Percentiles rank a stretch among this genome's conserved stretches.
Evolutionary conservation across 1,140 invertebrate genomes (phyloP).

Genomic region (Drosophila jambulina): DNA sequence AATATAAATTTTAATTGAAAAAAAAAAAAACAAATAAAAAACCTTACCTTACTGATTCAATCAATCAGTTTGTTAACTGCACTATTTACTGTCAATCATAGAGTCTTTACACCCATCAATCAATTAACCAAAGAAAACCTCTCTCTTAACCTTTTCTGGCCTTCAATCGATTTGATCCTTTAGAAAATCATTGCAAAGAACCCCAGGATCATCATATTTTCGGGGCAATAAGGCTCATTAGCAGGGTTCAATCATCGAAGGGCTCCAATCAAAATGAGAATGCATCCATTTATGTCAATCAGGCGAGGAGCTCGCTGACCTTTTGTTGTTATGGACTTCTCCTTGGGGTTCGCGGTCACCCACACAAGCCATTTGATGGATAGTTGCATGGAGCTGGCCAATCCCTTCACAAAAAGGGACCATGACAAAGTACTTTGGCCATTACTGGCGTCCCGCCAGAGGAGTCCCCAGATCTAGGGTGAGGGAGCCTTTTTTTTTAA

Average conservation of each 20-base stretch:
- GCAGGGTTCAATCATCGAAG: constrained; percentile 44
- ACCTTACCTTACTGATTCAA: background rate
- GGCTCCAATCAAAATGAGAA: constrained; percentile 39
- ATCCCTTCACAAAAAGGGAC: constrained; percentile 31
- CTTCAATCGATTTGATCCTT: too few species aligned
- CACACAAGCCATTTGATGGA: constrained; percentile 66
- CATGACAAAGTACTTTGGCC: constrained; percentile 73
- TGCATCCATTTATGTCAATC: constrained; percentile 53
- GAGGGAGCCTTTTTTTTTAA: background rate
- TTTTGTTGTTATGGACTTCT: constrained; percentile 2
- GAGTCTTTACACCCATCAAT: constrained; percentile 1
- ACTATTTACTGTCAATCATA: constrained; percentile 7
- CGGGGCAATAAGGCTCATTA: constrained; percentile 59
- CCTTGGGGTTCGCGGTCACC: constrained; percentile 29
- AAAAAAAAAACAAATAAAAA: too few species aligned
- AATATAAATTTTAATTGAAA: background rate
- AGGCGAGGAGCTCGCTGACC: constrained; percentile 21
- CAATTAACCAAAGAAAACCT: background rate
- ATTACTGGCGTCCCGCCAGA: constrained; percentile 9
- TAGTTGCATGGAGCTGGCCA: constrained; percentile 73
- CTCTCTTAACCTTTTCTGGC: background rate
- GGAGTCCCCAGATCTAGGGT: background rate
- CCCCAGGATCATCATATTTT: background rate
- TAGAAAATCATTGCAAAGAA: background rate
- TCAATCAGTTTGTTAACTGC: background rate